Evolutionary conservation across 2,113 vertebrate species (phyloP).

Genomic region (Pteropus alecto): DNA sequence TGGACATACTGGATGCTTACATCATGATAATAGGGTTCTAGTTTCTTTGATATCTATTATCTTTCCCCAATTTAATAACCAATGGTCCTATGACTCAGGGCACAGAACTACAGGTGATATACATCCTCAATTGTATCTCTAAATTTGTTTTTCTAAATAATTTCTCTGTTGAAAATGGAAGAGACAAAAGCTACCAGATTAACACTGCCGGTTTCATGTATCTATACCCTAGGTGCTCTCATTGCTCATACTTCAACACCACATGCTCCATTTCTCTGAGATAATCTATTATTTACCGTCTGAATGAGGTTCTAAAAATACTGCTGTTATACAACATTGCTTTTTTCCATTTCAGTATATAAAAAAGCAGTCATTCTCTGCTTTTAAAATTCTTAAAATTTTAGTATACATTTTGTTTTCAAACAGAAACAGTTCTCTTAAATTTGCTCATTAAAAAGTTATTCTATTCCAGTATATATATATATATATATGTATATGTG

Average conservation of each 20-base stretch:
- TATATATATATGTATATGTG: too few relatives aligned
- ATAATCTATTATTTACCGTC: constrained; percentile 12
- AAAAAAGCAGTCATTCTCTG: background rate
- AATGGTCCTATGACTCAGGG: background rate
- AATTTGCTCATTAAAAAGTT: constrained; percentile 7
- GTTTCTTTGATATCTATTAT: background rate
- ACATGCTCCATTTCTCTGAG: background rate
- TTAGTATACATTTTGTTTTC: constrained; percentile 6
- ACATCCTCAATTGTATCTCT: background rate
- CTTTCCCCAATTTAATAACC: background rate
- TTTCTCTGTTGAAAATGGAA: background rate
- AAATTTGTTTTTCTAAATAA: background rate
- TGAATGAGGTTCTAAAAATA: background rate
- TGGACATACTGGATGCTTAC: background rate
- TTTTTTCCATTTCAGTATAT: background rate
- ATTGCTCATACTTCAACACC: background rate
- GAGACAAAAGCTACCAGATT: background rate
- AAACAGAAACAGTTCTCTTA: constrained; percentile 26
- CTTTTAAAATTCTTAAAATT: background rate
- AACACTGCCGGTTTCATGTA: background rate
- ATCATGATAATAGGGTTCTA: background rate
- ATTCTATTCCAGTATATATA: background rate
- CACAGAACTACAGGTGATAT: background rate
- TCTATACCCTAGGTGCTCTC: background rate
- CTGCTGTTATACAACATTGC: background rate